Conservation (phyloP, 2,797 vertebrate genomes). For the Cuniculus paca region DNA sequence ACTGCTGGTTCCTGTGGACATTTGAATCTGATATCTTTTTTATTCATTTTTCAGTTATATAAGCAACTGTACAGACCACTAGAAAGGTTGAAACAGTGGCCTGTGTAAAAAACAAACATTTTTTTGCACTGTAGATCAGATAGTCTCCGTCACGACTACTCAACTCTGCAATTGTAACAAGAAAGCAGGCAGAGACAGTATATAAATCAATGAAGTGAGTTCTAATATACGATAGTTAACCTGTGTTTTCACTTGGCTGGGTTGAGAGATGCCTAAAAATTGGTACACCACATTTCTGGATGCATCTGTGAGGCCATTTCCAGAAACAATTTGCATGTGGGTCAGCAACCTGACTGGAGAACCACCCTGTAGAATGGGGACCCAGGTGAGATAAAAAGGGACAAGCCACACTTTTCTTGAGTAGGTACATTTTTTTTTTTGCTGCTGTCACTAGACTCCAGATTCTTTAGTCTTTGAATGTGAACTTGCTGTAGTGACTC, state of each 20-base stretch:
- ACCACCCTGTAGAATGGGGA: background rate
- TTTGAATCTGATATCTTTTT: background rate
- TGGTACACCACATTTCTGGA: background rate
- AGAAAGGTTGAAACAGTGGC: background rate
- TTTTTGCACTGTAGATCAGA: background rate
- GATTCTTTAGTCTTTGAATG: background rate
- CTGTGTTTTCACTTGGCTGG: background rate
- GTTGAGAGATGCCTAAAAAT: background rate
- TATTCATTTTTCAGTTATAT: conserved; percentile 3
- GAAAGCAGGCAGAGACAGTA: conserved; percentile 16
- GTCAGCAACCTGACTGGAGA: background rate
- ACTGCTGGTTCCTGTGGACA: background rate
- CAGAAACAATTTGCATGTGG: too few relatives aligned
- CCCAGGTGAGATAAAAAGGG: background rate
- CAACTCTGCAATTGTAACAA: background rate
- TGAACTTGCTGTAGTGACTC: background rate
- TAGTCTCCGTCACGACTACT: background rate
- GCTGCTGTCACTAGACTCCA: background rate
- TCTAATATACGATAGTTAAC: background rate
- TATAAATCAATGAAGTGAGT: background rate
- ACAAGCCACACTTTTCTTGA: too few relatives aligned
- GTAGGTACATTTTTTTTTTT: too few relatives aligned
- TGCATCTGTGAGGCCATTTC: background rate
- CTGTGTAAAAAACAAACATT: background rate
- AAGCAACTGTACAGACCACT: background rate